Evolutionary conservation across 2,888 invertebrate genomes (phyloP), one percentile per base, ranked within the genome.

Genomic region (Doris montereyensis): DNA sequence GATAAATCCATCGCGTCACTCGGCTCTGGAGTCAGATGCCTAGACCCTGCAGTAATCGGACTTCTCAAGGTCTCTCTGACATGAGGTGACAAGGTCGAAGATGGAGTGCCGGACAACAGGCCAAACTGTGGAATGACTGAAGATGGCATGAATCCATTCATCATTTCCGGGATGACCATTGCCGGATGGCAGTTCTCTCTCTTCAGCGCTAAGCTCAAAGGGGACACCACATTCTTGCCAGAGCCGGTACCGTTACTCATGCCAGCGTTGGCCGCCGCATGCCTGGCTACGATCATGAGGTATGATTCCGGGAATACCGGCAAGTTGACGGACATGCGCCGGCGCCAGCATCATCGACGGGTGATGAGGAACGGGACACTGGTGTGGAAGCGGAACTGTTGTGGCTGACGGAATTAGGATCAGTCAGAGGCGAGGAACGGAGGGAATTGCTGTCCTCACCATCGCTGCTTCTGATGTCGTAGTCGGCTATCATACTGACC

Each of bases 301-400:
- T 79, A 82, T 8, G 82, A 81, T 41, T 83, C 83, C 1, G 83
- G 82, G 74, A 83, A 83, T 57, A 83, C 73, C 5, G 83, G 83
- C 26, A 83, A 80, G 76, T 81, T 0, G 82, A 65, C 26, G 81
- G 83, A 8, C 81, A 79, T 28, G n/a, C n/a, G 70, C 32, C 5
- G 77, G 70, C 3, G 78, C 72, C 10, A 65, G 8, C 52, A 8
- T 52, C 52, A 8, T 52, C 52, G 8, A 8, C 8, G 8, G 2
- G 67, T 65, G 28, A 13, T 30, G 8, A 30, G 67, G 4, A 21
- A 24, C 10, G 28, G 26, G 3, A 21, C 35, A 5, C 79, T 76
- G 34, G 75, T 74, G n/a, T n/a, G n/a, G n/a, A n/a, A n/a, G n/a
- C n/a, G n/a, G n/a, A n/a, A 34, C 73, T 78, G 57, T 78, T 80